Evolutionary conservation across 2,113 vertebrate genomes (phyloP), one percentile per base, ranked within the genome.

Genomic region (Synchiropus splendidus): DNA sequence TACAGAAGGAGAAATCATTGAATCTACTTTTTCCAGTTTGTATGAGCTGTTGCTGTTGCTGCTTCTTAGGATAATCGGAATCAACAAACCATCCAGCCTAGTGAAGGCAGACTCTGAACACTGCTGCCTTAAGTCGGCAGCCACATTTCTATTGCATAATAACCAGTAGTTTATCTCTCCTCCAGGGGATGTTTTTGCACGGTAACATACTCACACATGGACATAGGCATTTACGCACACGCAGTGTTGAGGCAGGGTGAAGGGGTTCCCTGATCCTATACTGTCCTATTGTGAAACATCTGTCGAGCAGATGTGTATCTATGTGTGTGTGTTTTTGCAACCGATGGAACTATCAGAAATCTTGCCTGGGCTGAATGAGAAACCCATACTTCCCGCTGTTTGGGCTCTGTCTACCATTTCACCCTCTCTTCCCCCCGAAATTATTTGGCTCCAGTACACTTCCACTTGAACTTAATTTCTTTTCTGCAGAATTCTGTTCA

Each of bases 201-300:
- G 43, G 34, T 5, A 14, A 46, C 39, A 65, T 40, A 46, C 42
- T 5, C 17, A 9, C 9, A 2, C 16, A 48, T 18, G 48, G 31
- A 49, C 5, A 21, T 5, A 33, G 35, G 47, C 2, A 18, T 48
- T 36, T 48, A 54, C 53, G 44, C 41, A 39, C 51, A 42, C 18
- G 49, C 12, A 45, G 27, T 31, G 9, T 39, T 40, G 45, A 42
- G 70, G 63, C 69, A 67, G n/a, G 77, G 75, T 78, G 75, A 77
- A 82, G 83, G 83, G 81, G 70, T 82, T 87, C 74, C 83, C 85
- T 86, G 85, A 84, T 80, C 85, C 70, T 65, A 74, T 5, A 37
- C 48, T 84, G 81, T 83, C 75, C 80, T 64, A 74, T 51, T 38
- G 17, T 44, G 33, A 33, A 45, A 81, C 82, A 87, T 85, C 78